Conservation (phyloP, 2,888 invertebrate species). For the Desoria tigrina region DNA sequence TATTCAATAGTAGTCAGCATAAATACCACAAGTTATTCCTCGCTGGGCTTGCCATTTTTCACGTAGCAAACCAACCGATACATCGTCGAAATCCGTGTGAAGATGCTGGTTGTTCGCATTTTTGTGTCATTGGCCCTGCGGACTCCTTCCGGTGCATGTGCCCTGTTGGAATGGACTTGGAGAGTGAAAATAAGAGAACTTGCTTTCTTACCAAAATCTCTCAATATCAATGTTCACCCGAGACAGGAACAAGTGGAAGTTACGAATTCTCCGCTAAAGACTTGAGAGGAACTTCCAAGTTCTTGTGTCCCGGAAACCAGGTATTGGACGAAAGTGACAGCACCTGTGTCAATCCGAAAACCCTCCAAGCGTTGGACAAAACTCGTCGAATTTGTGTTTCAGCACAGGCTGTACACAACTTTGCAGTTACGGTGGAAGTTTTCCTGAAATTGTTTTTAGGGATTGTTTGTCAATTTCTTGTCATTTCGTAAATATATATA, state of each 20-base stretch:
- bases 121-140: constrained; percentile 71
- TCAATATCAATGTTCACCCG: constrained; percentile 36
- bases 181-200: constrained; percentile 24
- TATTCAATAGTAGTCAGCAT: too few relatives aligned
- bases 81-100: constrained; percentile 65
- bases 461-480: too few relatives aligned
- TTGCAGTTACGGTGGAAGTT: too few relatives aligned
- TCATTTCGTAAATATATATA: too few relatives aligned
- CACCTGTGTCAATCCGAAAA: too few relatives aligned
- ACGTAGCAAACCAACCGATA: constrained; percentile 65
- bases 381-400: too few relatives aligned
- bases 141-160: constrained; percentile 67
- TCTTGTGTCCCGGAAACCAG: constrained; percentile 58
- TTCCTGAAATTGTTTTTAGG: too few relatives aligned
- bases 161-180: constrained; percentile 66
- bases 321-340: constrained; percentile 53
- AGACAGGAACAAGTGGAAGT: constrained; percentile 55
- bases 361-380: too few relatives aligned
- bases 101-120: constrained; percentile 68
- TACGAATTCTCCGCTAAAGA: constrained; percentile 56
- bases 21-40: constrained; percentile 60
- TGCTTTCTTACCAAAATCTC: constrained; percentile 38
- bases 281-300: constrained; percentile 50
- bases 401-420: too few relatives aligned
- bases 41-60: constrained; percentile 73